Conservation (phyloP, 2,888 invertebrate species). For the Lacanobia wlatinum region DNA sequence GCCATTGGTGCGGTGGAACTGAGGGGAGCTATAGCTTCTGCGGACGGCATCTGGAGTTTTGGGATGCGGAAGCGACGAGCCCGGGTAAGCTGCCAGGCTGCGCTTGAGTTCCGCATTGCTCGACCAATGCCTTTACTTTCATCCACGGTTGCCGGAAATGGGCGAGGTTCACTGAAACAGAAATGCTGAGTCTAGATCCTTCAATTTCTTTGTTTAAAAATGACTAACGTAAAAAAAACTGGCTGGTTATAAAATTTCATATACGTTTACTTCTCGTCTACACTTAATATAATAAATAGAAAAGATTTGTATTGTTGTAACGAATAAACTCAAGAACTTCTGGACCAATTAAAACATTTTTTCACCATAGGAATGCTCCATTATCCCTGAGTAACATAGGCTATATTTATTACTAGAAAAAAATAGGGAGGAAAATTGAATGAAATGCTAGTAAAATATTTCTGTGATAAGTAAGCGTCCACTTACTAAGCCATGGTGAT, state of each 20-base stretch:
- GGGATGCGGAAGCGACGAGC: conserved; percentile 83
- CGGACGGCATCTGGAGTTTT: conserved; percentile 76
- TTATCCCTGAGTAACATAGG: too few species aligned
- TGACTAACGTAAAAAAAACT: too few species aligned
- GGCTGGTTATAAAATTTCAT: too few species aligned
- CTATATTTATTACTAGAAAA: too few species aligned
- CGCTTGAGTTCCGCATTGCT: conserved; percentile 78
- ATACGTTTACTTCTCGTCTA: too few species aligned
- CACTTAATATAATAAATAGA: too few species aligned
- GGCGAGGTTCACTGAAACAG: conserved; percentile 78
- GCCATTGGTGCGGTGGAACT: conserved; percentile 80
- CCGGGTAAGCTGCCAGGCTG: conserved; percentile 84
- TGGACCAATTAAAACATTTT: too few species aligned
- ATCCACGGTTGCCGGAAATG: conserved; percentile 77
- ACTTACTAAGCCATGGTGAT: conserved; percentile 83
- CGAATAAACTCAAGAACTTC: too few species aligned
- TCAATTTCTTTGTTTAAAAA: background rate
- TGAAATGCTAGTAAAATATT: too few species aligned
- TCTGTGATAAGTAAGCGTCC: background rate
- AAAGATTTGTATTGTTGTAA: too few species aligned
- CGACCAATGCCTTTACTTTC: conserved; percentile 72
- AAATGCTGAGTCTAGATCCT: background rate
- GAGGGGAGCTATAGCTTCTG: conserved; percentile 80
- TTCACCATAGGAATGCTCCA: too few species aligned
- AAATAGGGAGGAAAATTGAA: too few species aligned